These are phyloP conservation scores for Phenganax marumi DNA, from an alignment of 92 coral and sea anemone species.

Conservation along the genomic window DNA sequence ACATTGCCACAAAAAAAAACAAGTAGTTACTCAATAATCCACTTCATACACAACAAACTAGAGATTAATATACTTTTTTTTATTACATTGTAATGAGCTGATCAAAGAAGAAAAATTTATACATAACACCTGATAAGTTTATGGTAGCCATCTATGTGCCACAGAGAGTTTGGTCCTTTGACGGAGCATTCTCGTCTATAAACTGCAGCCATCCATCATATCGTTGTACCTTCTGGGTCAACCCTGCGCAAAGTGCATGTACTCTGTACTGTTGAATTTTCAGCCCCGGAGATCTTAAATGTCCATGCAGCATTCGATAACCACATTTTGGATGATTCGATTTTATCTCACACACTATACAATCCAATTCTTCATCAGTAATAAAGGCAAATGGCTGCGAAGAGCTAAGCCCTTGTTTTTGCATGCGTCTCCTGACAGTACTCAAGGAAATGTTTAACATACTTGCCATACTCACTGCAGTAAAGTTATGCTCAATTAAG, in stretches of 20 bases:
- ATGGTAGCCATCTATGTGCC: constrained; percentile 73
- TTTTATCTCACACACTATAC: constrained; percentile 42
- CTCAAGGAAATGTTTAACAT: constrained; percentile 51
- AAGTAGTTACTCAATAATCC: too few relatives aligned
- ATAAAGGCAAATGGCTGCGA: constrained; percentile 53
- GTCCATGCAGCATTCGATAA: too few relatives aligned
- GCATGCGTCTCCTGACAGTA: constrained; percentile 49
- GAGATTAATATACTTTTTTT: too few relatives aligned
- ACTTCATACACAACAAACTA: too few relatives aligned
- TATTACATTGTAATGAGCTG: too few relatives aligned
- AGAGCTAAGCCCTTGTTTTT: constrained; percentile 39
- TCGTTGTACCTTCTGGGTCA: constrained; percentile 59
- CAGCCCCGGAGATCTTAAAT: too few relatives aligned
- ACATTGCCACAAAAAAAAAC: too few relatives aligned
- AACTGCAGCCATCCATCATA: constrained; percentile 58
- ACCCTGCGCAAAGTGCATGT: constrained; percentile 40
- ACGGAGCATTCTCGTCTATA: constrained; percentile 55
- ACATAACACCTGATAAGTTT: constrained; percentile 56
- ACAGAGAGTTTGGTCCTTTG: constrained; percentile 60
- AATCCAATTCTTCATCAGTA: constrained; percentile 49
- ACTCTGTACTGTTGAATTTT: constrained; percentile 47
- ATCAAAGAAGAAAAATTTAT: too few relatives aligned
- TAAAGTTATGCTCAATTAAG: constrained; percentile 49
- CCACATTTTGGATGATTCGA: constrained; percentile 46
- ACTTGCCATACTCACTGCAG: constrained; percentile 36